Evolutionary conservation across 2,797 vertebrate species (phyloP), one percentile per base, ranked within the genome.

Genomic region (Anguilla megastoma): DNA sequence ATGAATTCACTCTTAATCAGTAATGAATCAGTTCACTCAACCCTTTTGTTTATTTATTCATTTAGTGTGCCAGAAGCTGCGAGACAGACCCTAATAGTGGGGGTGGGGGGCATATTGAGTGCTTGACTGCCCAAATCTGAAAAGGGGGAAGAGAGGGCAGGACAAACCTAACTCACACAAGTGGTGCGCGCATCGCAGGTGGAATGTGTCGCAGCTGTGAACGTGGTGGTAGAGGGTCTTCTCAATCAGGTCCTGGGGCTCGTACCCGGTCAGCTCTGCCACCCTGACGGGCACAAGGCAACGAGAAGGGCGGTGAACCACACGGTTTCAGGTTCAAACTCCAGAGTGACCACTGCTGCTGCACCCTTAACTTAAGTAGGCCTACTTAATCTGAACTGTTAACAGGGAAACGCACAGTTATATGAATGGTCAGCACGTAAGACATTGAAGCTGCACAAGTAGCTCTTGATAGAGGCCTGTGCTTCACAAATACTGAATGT

Each of bases 151-250:
- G n/a, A n/a, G 41, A 82, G 41, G 36, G 79, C 79, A 82, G 79
- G 45, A 87, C 86, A 87, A 56, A 60, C 74, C 69, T 58, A 90
- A 96, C 98, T 99, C 97, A 99, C 98, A 92, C 95, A 99, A 94
- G 92, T 99, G 98, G 93, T 99, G 98, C 1, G 98, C 98, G 6
- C 97, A 99, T 88, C 98, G 97, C 87, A 99, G 95, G 91, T 99
- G 98, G 93, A 99, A 99, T 88, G 97, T 98, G 94, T 99, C 98
- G 84, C 98, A 99, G 95, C 97, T 97, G 50, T 99, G 98, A 85
- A 99, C 98, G 1, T 99, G 98, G 90, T 99, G 98, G 91, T 99
- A 99, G 84, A 99, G 96, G 0, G 98, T 99, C 96, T 99, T 99
- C 95, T 99, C 98, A 69, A 99, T 99, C 88, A 99, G 94, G 94